These are phyloP conservation scores for Oophaga sylvatica DNA, from an alignment of 2,797 vertebrate species.

Conservation along the genomic window DNA sequence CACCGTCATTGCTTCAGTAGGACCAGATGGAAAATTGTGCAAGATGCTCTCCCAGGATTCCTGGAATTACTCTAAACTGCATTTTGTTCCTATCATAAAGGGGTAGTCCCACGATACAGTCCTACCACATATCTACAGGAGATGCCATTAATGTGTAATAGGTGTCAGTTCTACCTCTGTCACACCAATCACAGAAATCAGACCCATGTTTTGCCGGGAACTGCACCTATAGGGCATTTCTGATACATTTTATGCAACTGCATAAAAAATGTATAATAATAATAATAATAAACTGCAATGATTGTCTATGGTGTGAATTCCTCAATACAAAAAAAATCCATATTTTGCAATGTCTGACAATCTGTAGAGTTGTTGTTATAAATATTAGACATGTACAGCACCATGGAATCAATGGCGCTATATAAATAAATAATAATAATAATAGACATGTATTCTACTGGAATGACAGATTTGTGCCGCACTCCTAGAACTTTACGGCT, in stretches of 20 bases:
- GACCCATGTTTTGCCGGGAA: too few relatives aligned
- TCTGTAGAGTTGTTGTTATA: neutral
- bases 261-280: too few relatives aligned
- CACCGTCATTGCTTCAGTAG: constrained; percentile 2
- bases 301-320: neutral
- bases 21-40: constrained; percentile 24
- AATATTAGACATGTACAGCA: neutral
- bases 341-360: neutral
- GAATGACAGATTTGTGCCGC: neutral
- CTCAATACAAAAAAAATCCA: neutral
- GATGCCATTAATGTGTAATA: too few relatives aligned
- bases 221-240: too few relatives aligned
- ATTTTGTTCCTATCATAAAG: neutral
- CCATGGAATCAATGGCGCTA: too few relatives aligned
- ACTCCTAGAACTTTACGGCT: neutral
- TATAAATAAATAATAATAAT: too few relatives aligned
- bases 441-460: neutral
- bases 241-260: too few relatives aligned
- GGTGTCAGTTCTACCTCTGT: too few relatives aligned
- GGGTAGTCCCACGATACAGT: neutral
- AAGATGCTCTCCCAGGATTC: constrained; percentile 7
- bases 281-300: neutral
- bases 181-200: too few relatives aligned
- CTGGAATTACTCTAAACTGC: neutral
- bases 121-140: too few relatives aligned